Percentiles rank a stretch among this genome's conserved stretches.
phyloP scores from a whole-genome alignment of 1,140 invertebrate genomes.

The Drosophila sp. region DNA sequence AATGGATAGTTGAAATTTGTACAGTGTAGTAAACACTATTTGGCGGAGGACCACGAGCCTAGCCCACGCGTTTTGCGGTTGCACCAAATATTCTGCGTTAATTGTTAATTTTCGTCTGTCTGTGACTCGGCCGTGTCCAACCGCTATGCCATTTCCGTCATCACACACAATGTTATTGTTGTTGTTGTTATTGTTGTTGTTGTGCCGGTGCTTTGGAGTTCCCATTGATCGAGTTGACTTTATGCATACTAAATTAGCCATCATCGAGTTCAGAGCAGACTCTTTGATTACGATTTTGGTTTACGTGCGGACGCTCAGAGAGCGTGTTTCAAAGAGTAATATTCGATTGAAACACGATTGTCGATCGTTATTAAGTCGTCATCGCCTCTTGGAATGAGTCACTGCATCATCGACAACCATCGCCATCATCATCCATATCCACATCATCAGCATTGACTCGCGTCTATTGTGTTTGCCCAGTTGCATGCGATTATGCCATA shows the following conservation, averaged over 20 bases:
- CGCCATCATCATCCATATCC: conserved; percentile 15
- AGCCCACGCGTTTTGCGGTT: conserved; percentile 39
- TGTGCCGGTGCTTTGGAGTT: conserved; percentile 40
- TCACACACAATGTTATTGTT: conserved; percentile 1
- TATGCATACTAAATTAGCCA: conserved; percentile 54
- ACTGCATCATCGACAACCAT: conserved; percentile 3
- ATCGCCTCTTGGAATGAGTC: neutral
- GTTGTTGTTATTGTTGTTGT: neutral
- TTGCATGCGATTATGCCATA: neutral
- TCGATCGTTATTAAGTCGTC: conserved; percentile 6
- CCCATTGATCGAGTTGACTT: conserved; percentile 33
- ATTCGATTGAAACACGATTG: conserved; percentile 6
- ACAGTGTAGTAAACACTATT: no score
- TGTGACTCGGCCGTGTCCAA: conserved; percentile 13
- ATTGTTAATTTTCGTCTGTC: conserved; percentile 50
- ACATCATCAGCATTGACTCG: conserved; percentile 1
- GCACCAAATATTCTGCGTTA: conserved; percentile 56
- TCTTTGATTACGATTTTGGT: conserved; percentile 27
- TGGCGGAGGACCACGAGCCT: neutral
- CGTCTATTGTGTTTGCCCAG: conserved; percentile 8
- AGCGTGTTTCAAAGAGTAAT: neutral
- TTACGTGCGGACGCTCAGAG: conserved; percentile 57
- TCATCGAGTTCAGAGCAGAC: conserved; percentile 48
- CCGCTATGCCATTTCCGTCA: conserved; percentile 1
- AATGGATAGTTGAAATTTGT: no score